Percentiles rank a stretch among this genome's conserved stretches.
Evolutionary conservation across 2,797 vertebrate species (phyloP).

Genomic region (Zalophus californianus): DNA sequence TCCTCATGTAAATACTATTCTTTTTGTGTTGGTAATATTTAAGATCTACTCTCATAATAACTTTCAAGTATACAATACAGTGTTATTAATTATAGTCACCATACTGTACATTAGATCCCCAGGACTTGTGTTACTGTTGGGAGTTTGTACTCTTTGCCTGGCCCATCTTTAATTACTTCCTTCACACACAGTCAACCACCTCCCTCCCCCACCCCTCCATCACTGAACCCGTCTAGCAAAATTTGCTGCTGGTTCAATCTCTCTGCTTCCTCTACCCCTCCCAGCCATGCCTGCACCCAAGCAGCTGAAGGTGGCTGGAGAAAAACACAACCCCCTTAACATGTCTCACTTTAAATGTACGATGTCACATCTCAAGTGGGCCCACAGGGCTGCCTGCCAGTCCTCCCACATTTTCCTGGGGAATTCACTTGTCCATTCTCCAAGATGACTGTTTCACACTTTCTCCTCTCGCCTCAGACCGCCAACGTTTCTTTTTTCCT

Average conservation of each 20-base stretch:
- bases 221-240: background rate
- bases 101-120: background rate
- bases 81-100: background rate
- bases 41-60: background rate
- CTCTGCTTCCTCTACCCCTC: background rate
- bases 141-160: background rate
- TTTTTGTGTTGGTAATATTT: background rate
- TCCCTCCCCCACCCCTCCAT: too few relatives aligned
- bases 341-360: background rate
- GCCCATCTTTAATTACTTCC: background rate
- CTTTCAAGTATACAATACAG: background rate
- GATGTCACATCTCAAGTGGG: background rate
- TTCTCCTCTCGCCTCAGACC: background rate
- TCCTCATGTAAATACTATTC: background rate
- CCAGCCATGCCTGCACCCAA: background rate
- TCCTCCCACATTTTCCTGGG: background rate
- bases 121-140: background rate
- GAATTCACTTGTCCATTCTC: background rate
- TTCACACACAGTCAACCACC: background rate
- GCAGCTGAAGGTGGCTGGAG: background rate
- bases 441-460: background rate
- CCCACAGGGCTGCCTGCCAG: background rate
- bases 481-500: background rate
- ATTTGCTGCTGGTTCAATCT: background rate
- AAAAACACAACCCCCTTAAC: background rate